Percentiles rank a stretch among this genome's conserved stretches.
phyloP scores from a whole-genome alignment of 2,113 vertebrate genomes.

The Ciconia boyciana region DNA sequence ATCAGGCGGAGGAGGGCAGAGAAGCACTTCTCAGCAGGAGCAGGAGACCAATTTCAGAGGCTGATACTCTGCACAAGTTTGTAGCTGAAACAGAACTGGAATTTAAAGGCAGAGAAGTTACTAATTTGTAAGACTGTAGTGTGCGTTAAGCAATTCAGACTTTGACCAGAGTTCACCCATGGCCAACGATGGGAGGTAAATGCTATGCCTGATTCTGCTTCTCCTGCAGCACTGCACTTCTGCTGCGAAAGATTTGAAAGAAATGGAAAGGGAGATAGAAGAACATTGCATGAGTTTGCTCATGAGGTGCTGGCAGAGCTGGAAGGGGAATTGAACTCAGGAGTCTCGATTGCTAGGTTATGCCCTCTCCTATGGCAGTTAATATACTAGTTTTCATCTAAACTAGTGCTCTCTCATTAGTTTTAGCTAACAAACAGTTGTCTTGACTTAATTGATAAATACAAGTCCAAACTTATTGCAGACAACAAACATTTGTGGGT shows the following conservation, averaged over 20 bases:
- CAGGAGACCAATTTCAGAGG: not conserved
- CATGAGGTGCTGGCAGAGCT: not conserved
- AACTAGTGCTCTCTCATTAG: not conserved
- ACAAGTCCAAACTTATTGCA: not conserved
- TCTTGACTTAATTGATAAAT: not conserved
- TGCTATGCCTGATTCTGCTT: not conserved
- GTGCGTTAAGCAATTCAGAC: not conserved
- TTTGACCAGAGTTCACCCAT: not conserved
- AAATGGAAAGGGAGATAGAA: not conserved
- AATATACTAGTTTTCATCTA: not conserved
- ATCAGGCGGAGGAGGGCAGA: not conserved
- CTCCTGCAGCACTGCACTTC: not conserved
- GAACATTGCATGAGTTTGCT: not conserved
- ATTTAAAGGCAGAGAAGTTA: not conserved
- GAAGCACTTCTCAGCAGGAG: not conserved
- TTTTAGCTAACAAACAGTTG: not conserved
- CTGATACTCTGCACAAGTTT: not conserved
- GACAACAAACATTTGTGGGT: not conserved
- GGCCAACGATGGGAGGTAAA: not conserved
- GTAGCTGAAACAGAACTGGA: not conserved
- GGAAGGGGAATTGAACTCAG: not conserved
- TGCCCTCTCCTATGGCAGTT: not conserved
- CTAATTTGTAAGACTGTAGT: rapidly evolving
- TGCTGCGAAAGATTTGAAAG: not conserved
- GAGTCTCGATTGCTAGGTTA: rapidly evolving